Evolutionary conservation across 2,113 vertebrate species (phyloP), one percentile per base, ranked within the genome.

Genomic region (Myrmophylax atrothorax): DNA sequence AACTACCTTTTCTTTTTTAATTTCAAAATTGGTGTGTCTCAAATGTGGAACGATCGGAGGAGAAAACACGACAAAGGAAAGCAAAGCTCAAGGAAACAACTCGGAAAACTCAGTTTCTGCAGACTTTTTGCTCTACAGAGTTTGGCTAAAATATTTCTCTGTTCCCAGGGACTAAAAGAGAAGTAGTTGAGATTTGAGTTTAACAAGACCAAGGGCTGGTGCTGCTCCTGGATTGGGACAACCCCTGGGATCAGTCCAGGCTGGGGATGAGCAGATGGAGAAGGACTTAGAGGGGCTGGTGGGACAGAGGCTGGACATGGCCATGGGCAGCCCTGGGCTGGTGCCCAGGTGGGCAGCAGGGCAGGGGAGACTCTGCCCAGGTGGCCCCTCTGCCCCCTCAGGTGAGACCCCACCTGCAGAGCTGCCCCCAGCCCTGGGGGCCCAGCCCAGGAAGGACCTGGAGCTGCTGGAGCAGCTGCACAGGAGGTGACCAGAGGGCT

Each of bases 61-160:
- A 44, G 12, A 20, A 84, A 52, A 31, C 15, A 29, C 0, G 0
- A 8, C n/a, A 31, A 63, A 64, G 13, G 7, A 64, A 60, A 86
- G 10, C 6, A 62, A 68, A 79, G 3, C 12, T 68, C 0, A 0
- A n/a, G 25, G 15, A 29, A 86, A 55, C 15, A 14, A 20, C 24
- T 60, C 35, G 23, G 26, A 80, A 87, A 75, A n/a, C n/a, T 35
- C 33, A 28, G 7, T 72, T 94, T 75, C 25, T 10, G 9, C 7
- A 25, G 47, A 63, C 25, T 28, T 75, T 47, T 37, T 42, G 14
- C 35, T 67, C 23, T 5, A 38, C 38, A 38, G 38, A 38, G 38
- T 38, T 38, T 38, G 38, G 17, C 4, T 55, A 38, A 83, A 88
- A 37, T 17, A 59, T 46, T 86, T 47, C 33, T 50, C 22, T 52